Base-by-base conservation (phyloP, 2,113 vertebrate genomes). In the Ginglymostoma cirratum region DNA sequence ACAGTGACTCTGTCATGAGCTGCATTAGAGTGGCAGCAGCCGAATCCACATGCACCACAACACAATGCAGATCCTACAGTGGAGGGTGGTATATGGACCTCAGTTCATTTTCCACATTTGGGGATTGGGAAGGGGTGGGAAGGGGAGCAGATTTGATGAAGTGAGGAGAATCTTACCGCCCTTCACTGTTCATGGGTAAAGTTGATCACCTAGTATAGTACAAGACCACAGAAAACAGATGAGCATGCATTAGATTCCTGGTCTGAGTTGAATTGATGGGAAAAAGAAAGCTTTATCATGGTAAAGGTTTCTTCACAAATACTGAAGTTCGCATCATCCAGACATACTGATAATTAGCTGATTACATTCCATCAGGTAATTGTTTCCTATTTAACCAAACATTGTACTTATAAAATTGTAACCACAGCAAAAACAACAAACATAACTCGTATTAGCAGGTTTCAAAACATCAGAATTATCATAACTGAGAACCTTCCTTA, bases 151-250 rank as follows among this genome's bases (percentile, higher is more conserved):
- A 72, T 1, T 10, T 34, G 80, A 61, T 95, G 27, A 96, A 96
- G 87, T 61, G 97, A 98, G 97, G 98, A 97, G 97, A 97, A 97
- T 34, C 45, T 65, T 66, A 80, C 2, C 96, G 97, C 96, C 94
- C 96, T 96, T 96, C 96, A 96, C 34, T 34, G 52, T 30, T 30
- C 30, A 90, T 3, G 45, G 78, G 2, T 83, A 90, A 90, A 61
- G 48, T 21, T 19, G 5, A 30, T 34, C 55, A 65, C 5, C 30
- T 92, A 55, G 5, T 38, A 61, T 34, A 92, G 14, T 61, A n/a
- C 15, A 65, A 34, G 52, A 24, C 10, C 23, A 10, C 5, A 86
- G 42, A 7, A 8, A 21, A 42, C 12, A 83, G n/a, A 19, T 19
- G 76, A 38, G n/a, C 12, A 38, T 17, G 14, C 0, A n/a, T 38